Base-by-base conservation (phyloP, 2,888 invertebrate genomes). In the Trilocha varians region DNA sequence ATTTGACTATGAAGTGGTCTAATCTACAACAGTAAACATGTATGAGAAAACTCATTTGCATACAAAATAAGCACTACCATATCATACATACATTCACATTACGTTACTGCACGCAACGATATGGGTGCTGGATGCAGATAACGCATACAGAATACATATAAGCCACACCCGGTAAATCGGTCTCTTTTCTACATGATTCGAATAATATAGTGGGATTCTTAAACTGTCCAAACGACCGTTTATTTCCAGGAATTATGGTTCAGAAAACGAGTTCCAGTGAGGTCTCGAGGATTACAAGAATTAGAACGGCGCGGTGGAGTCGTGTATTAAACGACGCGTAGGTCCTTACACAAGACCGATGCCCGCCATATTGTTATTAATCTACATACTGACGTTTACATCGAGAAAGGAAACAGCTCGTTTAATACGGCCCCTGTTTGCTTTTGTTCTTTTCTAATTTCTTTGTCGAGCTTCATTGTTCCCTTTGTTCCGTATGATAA, bases 401-500 rank as follows among this genome's bases (percentile, higher is more conserved):
- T 65, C 65, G 57, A 69, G 65, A 63, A 73, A 70, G 72, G 73
- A 77, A 80, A 73, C 67, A 59, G 70, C 62, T 66, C 64, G 67
- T 70, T 72, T 65, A 65, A 70, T 68, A 71, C 56, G 58, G 65
- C 61, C 55, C 51, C 58, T 76, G 70, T 74, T 76, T 76, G 71
- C 70, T 72, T 78, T 78, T 77, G 75, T 77, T 76, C 65, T 70
- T 76, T 76, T 72, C 72, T 74, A 70, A 74, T 73, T 73, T 75
- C 74, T 78, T 79, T 78, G 74, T 77, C 69, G 64, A 62, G 64
- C 57, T 60, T 70, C 70, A 74, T 75, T 75, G 74, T 78, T 77
- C 76, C 25, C 69, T 76, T 80, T 79, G 78, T 79, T 78, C n/a
- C n/a, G n/a, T n/a, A n/a, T n/a, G n/a, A n/a, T n/a, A n/a, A n/a